Percentiles rank a stretch among this genome's conserved stretches.
Evolutionary conservation across 2,888 invertebrate genomes (phyloP).

Genomic region (Prosopocoilus inquinatus): DNA sequence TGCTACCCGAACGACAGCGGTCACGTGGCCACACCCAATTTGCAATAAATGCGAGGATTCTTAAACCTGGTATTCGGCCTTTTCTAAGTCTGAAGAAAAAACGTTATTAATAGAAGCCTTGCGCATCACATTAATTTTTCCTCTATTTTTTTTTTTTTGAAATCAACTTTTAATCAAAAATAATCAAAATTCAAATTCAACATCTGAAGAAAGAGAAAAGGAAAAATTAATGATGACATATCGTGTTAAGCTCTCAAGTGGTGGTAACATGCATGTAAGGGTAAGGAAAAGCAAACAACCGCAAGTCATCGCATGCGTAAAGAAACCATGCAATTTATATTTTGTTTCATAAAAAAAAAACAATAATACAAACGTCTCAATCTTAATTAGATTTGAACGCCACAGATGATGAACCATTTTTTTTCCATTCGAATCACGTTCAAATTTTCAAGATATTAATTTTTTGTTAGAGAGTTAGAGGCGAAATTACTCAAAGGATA

Average conservation of each 20-base stretch:
- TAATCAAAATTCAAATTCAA: too few relatives aligned
- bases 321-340: too few relatives aligned
- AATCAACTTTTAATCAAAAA: too few relatives aligned
- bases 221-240: constrained; percentile 1
- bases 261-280: too few relatives aligned
- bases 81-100: constrained; percentile 73
- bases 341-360: too few relatives aligned
- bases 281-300: too few relatives aligned
- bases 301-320: too few relatives aligned
- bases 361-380: not conserved
- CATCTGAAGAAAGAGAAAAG: too few relatives aligned
- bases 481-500: too few relatives aligned
- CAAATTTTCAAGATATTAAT: too few relatives aligned
- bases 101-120: not conserved
- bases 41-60: constrained; percentile 64
- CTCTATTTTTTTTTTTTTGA: not conserved
- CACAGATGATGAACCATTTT: constrained; percentile 21
- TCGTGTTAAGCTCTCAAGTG: too few relatives aligned
- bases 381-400: not conserved
- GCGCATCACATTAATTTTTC: constrained; percentile 19
- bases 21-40: constrained; percentile 78
- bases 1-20: constrained; percentile 59
- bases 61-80: constrained; percentile 93
- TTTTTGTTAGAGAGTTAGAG: too few relatives aligned
- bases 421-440: not conserved